phyloP scores from a whole-genome alignment of 2,113 vertebrate species.

The Delphinapterus leucas region DNA sequence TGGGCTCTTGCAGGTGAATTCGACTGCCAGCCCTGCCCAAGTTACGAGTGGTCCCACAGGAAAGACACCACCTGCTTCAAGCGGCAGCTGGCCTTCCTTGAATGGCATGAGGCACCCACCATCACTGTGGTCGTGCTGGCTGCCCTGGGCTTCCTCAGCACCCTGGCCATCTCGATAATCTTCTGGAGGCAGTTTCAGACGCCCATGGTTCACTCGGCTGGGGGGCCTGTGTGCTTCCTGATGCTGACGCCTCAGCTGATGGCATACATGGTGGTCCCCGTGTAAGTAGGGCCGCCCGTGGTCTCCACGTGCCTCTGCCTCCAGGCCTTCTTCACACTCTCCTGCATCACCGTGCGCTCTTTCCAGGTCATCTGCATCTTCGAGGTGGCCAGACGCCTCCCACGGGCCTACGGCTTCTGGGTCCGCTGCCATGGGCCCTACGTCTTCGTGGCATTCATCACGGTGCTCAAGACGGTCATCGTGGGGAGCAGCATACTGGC shows the following conservation, averaged over 20 bases:
- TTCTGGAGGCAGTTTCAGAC: slow-evolving; percentile 84
- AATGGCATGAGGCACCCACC: slow-evolving; percentile 78
- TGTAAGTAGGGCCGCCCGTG: slow-evolving; percentile 81
- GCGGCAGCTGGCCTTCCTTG: slow-evolving; percentile 77
- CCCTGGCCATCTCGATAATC: slow-evolving; percentile 71
- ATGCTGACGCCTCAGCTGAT: slow-evolving; percentile 82
- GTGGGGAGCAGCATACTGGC: slow-evolving; percentile 71
- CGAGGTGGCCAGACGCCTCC: slow-evolving; percentile 86
- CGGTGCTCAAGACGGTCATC: slow-evolving; percentile 34
- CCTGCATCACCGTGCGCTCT: slow-evolving; percentile 84
- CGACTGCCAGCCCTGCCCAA: slow-evolving; percentile 81
- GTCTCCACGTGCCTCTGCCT: slow-evolving; percentile 79
- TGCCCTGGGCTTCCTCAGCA: slow-evolving; percentile 82
- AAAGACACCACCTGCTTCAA: slow-evolving; percentile 79
- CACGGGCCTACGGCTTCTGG: slow-evolving; percentile 84
- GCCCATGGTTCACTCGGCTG: slow-evolving; percentile 87
- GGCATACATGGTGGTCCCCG: slow-evolving; percentile 78
- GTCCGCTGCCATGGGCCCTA: slow-evolving; percentile 83
- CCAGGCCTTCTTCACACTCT: slow-evolving; percentile 82
- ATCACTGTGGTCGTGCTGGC: slow-evolving; percentile 78
- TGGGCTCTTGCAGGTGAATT: slow-evolving; percentile 77
- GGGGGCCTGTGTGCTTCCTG: slow-evolving; percentile 87
- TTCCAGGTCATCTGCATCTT: slow-evolving; percentile 90
- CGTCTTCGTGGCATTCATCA: slow-evolving; percentile 77
- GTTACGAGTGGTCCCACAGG: slow-evolving; percentile 81